Base-by-base conservation (phyloP, 1,140 invertebrate species). In the Nixonia krombeini region DNA sequence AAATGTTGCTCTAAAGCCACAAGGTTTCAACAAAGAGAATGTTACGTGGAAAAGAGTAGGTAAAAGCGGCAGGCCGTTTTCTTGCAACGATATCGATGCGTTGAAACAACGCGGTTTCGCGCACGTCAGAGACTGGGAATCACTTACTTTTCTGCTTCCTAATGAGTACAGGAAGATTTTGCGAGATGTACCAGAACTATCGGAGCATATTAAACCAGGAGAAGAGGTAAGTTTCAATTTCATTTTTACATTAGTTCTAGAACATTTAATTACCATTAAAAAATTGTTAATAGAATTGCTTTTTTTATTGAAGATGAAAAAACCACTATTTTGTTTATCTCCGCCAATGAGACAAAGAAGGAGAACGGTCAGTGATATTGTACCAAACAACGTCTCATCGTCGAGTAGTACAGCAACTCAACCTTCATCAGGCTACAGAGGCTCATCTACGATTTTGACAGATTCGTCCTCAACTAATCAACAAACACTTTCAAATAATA, bases 101-200 rank as follows among this genome's bases (percentile, higher is more conserved):
- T 80, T 96, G 9, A 91, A 91, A 69, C 91, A 91, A 68, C 90
- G 91, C 76, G 92, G 93, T 53, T 91, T 96, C 56, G 88, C 89
- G 15, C 93, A 96, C 72, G 90, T 97, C 6, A 89, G 90, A 73
- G 95, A 97, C 76, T 97, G 95, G 95, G 93, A 96, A 74, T 96
- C 94, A 0, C 84, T 97, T 25, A 94, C 92, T 55, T 91, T 96
- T 44, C 85, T 97, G 12, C 78, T 97, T 29, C 95, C 95, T 0
- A 85, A 87, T 44, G 94, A 97, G 77, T 94, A 94, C 75, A 88
- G 88, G 51, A 87, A 86, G 50, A 78, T 93, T 37, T 75, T 94
- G 45, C 87, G 91, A 46, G 91, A 94, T 79, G 87, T 94, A 67
- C 92, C 92, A 7, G 92, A 94, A 86, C 73, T 92, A 18, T 87